Evolutionary conservation across 2,113 vertebrate genomes (phyloP), one percentile per base, ranked within the genome.

Genomic region (Sinocyclocheilus anshuiensis): DNA sequence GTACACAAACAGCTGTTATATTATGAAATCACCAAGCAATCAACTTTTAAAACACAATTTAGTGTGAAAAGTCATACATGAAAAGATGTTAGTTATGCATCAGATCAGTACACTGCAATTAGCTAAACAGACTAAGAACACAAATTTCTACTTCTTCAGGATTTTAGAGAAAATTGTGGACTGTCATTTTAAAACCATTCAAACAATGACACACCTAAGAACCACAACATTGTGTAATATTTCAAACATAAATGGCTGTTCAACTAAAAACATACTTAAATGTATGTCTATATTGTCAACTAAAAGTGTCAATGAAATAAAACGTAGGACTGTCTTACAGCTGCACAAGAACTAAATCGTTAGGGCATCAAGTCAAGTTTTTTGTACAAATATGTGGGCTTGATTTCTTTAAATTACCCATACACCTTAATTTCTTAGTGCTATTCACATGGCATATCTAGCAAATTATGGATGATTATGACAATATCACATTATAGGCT

Each of bases 31-130:
- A 89, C 78, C 81, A 86, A 84, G 59, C 78, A 48, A 65, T 85
- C 75, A 74, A 42, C 26, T 71, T 87, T 79, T 76, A 87, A 88
- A 84, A 87, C 80, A 81, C 79, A 87, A 76, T 89, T 86, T 85
- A 87, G 88, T 79, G 79, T 74, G 75, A 83, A 77, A 48, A 55
- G 75, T 79, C 84, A 86, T 50, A 89, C 76, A 86, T 77, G 86
- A 57, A 59, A 45, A 78, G 53, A 88, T 86, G 59, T 71, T 77
- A 61, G 61, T 81, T 84, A 81, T 71, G 80, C 29, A 67, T 78
- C 79, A 50, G 57, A 84, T 26, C 82, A 39, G 63, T 83, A 86
- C 76, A 88, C 81, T 81, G 69, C 81, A 84, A 81, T 76, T 50
- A 86, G 67, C 71, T 82, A 24, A 74, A 86, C 42, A 88, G 26